Evolutionary conservation across 2,888 invertebrate species (phyloP).

Genomic region (Camptogramma bilineatum): DNA sequence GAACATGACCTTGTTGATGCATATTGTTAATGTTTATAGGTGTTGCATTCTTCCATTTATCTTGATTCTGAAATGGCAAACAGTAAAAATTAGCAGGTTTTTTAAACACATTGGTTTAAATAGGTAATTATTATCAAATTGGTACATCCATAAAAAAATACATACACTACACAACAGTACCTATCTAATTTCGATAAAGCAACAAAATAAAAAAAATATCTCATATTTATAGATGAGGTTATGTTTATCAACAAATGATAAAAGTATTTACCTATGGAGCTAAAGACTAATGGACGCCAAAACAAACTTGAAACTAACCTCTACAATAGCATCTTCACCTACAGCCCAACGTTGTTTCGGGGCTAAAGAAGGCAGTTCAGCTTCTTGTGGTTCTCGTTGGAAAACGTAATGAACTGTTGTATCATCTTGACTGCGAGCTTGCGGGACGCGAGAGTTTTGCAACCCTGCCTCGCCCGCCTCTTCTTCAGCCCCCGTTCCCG

Average conservation of each 20-base stretch:
- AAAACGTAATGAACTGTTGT: conserved; percentile 97
- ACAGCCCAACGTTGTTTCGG: conserved; percentile 94
- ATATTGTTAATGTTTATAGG: conserved; percentile 84
- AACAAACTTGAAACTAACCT: conserved; percentile 86
- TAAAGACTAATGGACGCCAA: conserved; percentile 15
- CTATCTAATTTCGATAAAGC: neutral
- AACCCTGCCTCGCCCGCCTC: conserved; percentile 82
- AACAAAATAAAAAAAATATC: neutral
- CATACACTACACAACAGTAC: too few species aligned
- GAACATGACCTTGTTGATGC: conserved; percentile 84
- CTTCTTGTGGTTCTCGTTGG: conserved; percentile 91
- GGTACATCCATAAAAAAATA: too few species aligned
- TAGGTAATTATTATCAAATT: too few species aligned
- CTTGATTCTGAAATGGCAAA: conserved; percentile 88
- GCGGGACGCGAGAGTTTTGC: conserved; percentile 88
- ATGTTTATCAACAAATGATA: conserved; percentile 50
- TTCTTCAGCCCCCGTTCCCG: conserved; percentile 89
- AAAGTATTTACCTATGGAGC: conserved; percentile 5
- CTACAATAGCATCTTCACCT: conserved; percentile 94
- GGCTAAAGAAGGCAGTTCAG: conserved; percentile 90
- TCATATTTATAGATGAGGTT: conserved; percentile 44
- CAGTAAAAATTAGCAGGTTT: neutral
- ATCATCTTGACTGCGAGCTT: conserved; percentile 91
- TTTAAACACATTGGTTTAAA: neutral
- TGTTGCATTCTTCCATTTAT: conserved; percentile 94